A percentile compares a stretch with the other conserved stretches of the same genome.
These are phyloP conservation scores for Augochlorella aurata DNA, from an alignment of 2,888 invertebrate genomes.

Conservation along the genomic window DNA sequence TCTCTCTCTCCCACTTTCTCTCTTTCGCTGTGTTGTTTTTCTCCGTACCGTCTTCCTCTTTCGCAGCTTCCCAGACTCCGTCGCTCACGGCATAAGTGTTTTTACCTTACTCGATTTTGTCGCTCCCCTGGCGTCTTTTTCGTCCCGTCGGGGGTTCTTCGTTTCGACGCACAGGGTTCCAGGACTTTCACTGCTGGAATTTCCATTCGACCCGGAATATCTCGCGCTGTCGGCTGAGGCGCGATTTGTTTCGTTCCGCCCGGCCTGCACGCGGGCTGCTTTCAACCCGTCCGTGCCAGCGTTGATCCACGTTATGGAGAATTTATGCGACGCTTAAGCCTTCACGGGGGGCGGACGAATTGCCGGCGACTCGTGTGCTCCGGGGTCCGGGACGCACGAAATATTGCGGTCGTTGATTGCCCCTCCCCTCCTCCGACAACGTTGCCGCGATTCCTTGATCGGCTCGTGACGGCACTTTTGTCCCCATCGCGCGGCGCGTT, in stretches of 20 bases:
- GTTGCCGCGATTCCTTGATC: slow-evolving; percentile 28
- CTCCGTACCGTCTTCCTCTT: not conserved
- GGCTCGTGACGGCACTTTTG: not conserved
- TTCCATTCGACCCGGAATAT: slow-evolving; percentile 73
- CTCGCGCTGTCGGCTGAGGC: slow-evolving; percentile 62
- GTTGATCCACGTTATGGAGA: slow-evolving; percentile 50
- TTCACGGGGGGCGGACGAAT: slow-evolving; percentile 14
- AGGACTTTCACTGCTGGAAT: slow-evolving; percentile 59
- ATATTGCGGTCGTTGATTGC: slow-evolving; percentile 17
- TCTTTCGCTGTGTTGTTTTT: not conserved
- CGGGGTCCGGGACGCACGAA: slow-evolving; percentile 20
- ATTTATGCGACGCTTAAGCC: slow-evolving; percentile 47
- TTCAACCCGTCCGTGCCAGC: slow-evolving; percentile 57
- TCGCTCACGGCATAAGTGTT: not conserved
- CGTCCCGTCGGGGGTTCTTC: slow-evolving; percentile 13
- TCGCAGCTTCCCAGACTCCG: not conserved
- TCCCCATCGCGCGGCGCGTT: not conserved
- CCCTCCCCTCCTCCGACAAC: not conserved
- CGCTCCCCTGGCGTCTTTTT: slow-evolving; percentile 9
- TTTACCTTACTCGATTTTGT: slow-evolving; percentile 25
- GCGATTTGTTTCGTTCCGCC: slow-evolving; percentile 73
- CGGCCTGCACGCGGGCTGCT: slow-evolving; percentile 55
- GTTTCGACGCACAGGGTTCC: slow-evolving; percentile 42
- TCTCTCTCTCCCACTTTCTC: too few species aligned
- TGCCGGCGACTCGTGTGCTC: slow-evolving; percentile 40